Evolutionary conservation across 1,140 invertebrate species (phyloP), one percentile per base, ranked within the genome.

Genomic region (Listronotus oregonensis): DNA sequence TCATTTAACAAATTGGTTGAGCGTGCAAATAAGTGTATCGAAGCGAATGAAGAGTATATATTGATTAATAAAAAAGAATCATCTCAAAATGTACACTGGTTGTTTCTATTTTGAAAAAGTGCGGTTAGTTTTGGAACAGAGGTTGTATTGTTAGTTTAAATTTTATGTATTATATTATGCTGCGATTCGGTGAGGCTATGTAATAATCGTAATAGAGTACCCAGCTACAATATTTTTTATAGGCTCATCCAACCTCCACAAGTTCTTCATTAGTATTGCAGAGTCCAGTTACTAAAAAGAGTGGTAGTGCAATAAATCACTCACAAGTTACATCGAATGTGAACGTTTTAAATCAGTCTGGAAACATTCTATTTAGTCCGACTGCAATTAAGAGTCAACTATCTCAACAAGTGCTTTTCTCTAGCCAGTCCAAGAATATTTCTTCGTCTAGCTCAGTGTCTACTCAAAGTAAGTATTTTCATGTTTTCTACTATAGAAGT

Each of bases 241-340:
- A 79, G 65, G 66, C 74, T 39, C 76, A 74, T 64, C 71, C 1
- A 71, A 46, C 39, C 46, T 55, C 68, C 0, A 69, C 70, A 60
- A 42, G 60, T 18, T 21, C 50, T 15, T 77, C 80, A 21, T 75
- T 82, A 46, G 79, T 81, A 65, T 70, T 80, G 27, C 73, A 72
- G 60, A 69, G 68, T 55, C 37, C 68, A 7, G 61, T 64, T 8
- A 47, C 51, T 21, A 55, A 65, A 34, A 68, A 67, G 17, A 62
- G 58, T 55, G 62, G 17, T 27, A 21, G 63, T 21, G 21, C 64
- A 15, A 49, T 61, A 55, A 47, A 21, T n/a, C 62, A 70, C 12
- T 40, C 49, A 32, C 46, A 54, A 3, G 63, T 44, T 40, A 17
- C 64, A n/a, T 65, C 54, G 44, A 71, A 58, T 15, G 63, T 76